Evolutionary conservation across 2,113 vertebrate species (phyloP).

Genomic region (Poeciliopsis occidentalis): DNA sequence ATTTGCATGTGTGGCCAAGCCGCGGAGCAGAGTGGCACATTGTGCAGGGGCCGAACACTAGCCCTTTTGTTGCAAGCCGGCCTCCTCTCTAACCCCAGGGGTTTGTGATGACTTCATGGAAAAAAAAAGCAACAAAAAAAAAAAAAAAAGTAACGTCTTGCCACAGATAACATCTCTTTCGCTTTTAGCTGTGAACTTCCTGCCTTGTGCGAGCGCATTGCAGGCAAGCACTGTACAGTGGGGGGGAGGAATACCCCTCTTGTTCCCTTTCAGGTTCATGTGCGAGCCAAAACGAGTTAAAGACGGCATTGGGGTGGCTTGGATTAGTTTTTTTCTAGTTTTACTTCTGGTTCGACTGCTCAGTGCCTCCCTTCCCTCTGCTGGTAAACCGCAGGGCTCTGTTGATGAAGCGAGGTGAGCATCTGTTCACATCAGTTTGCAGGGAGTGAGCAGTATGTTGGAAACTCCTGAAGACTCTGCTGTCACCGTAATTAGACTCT

Average conservation of each 20-base stretch:
- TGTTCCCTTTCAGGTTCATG: constrained; percentile 2
- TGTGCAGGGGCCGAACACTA: constrained; percentile 65
- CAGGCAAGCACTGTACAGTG: constrained; percentile 45
- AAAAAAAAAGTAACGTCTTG: constrained; percentile 82
- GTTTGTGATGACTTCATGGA: constrained; percentile 82
- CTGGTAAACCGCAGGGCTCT: constrained; percentile 43
- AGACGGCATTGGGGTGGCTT: not conserved
- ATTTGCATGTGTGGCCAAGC: constrained; percentile 74
- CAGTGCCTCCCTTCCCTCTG: constrained; percentile 34
- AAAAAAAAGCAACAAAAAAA: constrained; percentile 80
- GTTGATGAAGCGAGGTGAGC: constrained; percentile 28
- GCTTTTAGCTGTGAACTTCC: constrained; percentile 81
- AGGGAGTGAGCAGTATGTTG: not conserved
- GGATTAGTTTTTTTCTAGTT: not conserved
- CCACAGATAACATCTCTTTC: constrained; percentile 79
- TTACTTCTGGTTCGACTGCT: constrained; percentile 17
- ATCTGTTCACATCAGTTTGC: constrained; percentile 29
- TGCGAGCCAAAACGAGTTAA: not conserved
- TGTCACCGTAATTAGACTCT: too few relatives aligned
- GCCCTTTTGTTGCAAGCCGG: constrained; percentile 70
- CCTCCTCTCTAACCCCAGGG: constrained; percentile 36
- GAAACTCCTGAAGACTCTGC: constrained; percentile 31
- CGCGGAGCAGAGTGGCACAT: constrained; percentile 54
- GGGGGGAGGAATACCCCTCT: constrained; percentile 73
- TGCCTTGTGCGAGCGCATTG: constrained; percentile 57